Conservation (phyloP, 2,797 vertebrate genomes). For the Pristis pectinata region DNA sequence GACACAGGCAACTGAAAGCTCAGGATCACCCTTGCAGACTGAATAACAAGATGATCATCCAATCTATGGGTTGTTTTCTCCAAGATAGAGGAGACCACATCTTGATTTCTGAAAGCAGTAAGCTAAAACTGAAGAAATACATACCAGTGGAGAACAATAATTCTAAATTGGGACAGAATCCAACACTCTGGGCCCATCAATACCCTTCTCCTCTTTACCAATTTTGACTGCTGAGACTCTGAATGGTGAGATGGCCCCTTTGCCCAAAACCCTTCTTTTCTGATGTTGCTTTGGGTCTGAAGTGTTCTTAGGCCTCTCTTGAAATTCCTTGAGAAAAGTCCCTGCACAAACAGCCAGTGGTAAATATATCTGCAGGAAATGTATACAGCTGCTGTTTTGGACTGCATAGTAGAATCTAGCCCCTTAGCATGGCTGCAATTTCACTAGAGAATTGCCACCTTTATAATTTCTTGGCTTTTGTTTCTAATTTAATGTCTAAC, state of each 20-base stretch:
- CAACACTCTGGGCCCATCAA: neutral
- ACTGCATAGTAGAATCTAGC: neutral
- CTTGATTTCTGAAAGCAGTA: too few relatives aligned
- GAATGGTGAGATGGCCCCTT: neutral
- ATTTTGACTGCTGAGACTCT: neutral
- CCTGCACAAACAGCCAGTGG: neutral
- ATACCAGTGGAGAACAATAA: neutral
- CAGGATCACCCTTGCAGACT: too few relatives aligned
- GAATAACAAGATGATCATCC: too few relatives aligned
- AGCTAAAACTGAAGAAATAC: too few relatives aligned
- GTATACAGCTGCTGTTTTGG: neutral
- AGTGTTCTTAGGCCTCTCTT: neutral
- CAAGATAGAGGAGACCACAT: too few relatives aligned
- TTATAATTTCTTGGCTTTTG: neutral
- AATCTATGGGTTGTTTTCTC: too few relatives aligned
- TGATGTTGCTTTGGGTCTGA: neutral
- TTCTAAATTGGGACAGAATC: neutral
- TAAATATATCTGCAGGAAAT: neutral
- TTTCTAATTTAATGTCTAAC: neutral
- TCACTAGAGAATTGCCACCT: neutral
- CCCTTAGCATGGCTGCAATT: neutral
- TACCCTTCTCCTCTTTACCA: neutral
- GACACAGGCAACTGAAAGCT: too few relatives aligned
- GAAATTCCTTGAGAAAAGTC: neutral
- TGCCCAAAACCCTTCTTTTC: neutral